Base-by-base conservation (phyloP, 2,888 invertebrate species). In the Keiferia lycopersicella region DNA sequence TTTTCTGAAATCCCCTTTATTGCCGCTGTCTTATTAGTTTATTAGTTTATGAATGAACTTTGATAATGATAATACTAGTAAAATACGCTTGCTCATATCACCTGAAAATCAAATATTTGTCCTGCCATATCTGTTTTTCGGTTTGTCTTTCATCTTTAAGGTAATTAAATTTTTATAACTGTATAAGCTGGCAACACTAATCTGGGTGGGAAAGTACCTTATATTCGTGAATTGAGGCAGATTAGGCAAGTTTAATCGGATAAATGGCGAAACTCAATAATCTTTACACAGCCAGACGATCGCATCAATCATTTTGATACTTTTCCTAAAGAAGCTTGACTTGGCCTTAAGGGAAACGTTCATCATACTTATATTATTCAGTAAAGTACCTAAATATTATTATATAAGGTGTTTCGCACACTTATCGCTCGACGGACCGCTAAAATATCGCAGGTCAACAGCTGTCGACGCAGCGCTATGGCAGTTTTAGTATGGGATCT, bases 271-370 rank as follows among this genome's bases (percentile, higher is more conserved):
- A 79, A 80, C 73, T 81, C 75, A 69, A 78, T 76, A 83, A 81
- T 82, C 79, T 80, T 71, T 75, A 75, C 72, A 66, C 66, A 66
- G 68, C 73, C 66, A 61, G 67, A 70, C 70, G 75, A 61, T 50
- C 74, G 79, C 81, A 85, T 83, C 81, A 83, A 84, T 83, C 84
- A 87, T 85, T 34, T 26, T 79, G 75, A 76, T 77, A 73, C 76
- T 79, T 80, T 74, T 73, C 74, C 67, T 69, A n/a, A 34, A 30
- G 26, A 16, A 34, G 34, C n/a, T 16, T 26, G 56, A 10, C 30
- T 34, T 34, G 8, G 26, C 12, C 34, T 56, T 56, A 30, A 70
- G 64, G 73, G 64, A 66, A 63, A 3, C 16, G 48, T 61, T 51
- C 30, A 18, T 26, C 26, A 26, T 26, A 26, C 26, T 26, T 26